phyloP scores from a whole-genome alignment of 1,140 invertebrate species.

The Heliconius hewitsoni region DNA sequence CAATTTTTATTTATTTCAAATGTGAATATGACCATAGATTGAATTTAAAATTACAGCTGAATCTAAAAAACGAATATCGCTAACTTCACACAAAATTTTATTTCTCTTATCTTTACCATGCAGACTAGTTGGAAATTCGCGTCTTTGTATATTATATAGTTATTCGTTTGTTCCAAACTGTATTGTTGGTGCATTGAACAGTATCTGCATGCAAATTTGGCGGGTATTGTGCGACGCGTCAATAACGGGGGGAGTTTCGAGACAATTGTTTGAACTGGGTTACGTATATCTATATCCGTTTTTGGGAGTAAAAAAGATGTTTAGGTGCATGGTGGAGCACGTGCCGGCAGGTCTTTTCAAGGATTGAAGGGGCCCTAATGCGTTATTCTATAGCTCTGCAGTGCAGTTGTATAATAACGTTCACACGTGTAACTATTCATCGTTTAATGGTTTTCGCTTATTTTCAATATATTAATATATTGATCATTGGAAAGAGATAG shows the following conservation, averaged over 20 bases:
- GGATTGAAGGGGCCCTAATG: no score
- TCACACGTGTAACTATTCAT: no score
- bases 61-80: neutral
- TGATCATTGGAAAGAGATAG: no score
- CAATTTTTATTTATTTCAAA: no score
- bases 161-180: slow-evolving; percentile 28
- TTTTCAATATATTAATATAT: no score
- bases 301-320: neutral
- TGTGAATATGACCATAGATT: no score
- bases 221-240: slow-evolving; percentile 35
- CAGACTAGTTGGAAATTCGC: slow-evolving; percentile 9
- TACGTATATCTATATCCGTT: neutral
- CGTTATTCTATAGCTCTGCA: no score
- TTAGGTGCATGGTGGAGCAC: neutral
- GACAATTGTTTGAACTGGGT: slow-evolving; percentile 27
- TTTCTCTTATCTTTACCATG: slow-evolving; percentile 4
- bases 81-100: neutral
- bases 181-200: slow-evolving; percentile 27
- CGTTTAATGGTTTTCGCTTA: no score
- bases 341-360: no score
- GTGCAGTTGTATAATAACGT: no score
- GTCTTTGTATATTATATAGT: slow-evolving; percentile 19
- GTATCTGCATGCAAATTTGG: slow-evolving; percentile 45
- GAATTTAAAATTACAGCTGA: no score
- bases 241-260: slow-evolving; percentile 29